Evolutionary conservation across 1,140 invertebrate genomes (phyloP).

Genomic region (Octopus sinensis): DNA sequence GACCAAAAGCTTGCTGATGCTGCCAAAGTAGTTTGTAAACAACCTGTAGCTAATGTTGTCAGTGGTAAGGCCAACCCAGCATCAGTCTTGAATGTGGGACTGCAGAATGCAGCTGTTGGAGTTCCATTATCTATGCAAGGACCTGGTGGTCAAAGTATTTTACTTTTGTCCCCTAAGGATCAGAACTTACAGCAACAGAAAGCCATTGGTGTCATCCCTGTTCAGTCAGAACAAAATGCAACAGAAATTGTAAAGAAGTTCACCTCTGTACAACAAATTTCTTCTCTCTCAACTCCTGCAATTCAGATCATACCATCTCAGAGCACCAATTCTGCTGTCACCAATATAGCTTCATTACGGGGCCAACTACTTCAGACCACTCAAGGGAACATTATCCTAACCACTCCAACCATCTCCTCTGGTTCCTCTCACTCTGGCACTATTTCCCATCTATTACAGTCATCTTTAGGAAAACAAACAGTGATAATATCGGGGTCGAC

Average conservation of each 20-base stretch:
- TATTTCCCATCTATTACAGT: slow-evolving; percentile 2
- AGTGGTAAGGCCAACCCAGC: not conserved
- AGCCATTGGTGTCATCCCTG: not conserved
- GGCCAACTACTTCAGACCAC: not conserved
- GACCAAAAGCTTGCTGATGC: not conserved
- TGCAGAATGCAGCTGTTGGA: not conserved
- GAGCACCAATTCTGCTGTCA: not conserved
- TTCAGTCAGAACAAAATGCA: not conserved
- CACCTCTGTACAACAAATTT: not conserved
- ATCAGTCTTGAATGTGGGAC: not conserved
- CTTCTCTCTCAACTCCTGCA: not conserved
- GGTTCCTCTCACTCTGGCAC: not conserved
- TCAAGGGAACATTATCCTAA: not conserved
- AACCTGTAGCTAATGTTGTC: not conserved
- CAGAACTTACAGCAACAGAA: not conserved
- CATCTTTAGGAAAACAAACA: not conserved
- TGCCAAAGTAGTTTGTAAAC: not conserved
- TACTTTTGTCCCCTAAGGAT: not conserved
- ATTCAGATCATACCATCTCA: not conserved
- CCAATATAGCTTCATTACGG: not conserved
- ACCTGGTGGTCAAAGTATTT: not conserved
- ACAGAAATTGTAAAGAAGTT: slow-evolving; percentile 6
- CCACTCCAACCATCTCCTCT: not conserved
- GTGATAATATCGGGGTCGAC: too few species aligned
- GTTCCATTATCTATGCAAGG: not conserved